Evolutionary conservation across 2,888 invertebrate genomes (phyloP).

Genomic region (Cetonia aurata): DNA sequence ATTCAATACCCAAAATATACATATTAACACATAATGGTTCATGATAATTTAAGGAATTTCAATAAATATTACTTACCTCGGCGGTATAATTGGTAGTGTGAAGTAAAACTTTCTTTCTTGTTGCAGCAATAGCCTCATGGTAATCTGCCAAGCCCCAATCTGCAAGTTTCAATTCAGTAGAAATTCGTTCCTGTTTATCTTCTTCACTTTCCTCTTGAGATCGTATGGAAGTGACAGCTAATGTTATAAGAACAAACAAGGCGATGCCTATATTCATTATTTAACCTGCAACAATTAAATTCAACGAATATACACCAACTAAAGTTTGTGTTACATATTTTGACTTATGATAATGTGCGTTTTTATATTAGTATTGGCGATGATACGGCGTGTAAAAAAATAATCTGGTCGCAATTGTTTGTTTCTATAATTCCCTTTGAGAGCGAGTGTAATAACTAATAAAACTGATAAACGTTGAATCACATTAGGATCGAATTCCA

Average conservation of each 20-base stretch:
- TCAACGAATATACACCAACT: not conserved
- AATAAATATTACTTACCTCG: conserved; percentile 51
- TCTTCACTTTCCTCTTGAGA: conserved; percentile 35
- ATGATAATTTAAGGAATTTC: not conserved
- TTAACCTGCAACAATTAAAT: conserved; percentile 10
- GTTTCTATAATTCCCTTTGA: not conserved
- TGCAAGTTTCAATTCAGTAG: conserved; percentile 64
- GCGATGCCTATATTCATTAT: conserved; percentile 2
- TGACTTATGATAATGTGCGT: too few species aligned
- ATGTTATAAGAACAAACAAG: not conserved
- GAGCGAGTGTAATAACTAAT: not conserved
- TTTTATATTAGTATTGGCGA: not conserved
- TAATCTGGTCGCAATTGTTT: not conserved
- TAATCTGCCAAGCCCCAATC: conserved; percentile 69
- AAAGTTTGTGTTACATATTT: too few species aligned
- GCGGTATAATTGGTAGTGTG: conserved; percentile 54
- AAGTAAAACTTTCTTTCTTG: conserved; percentile 58
- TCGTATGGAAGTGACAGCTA: not conserved
- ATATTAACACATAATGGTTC: not conserved
- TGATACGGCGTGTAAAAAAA: not conserved
- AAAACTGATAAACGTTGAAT: conserved; percentile 4
- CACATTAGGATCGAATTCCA: conserved; percentile 15
- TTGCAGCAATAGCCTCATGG: conserved; percentile 66
- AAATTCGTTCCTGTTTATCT: conserved; percentile 40
- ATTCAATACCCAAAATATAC: too few species aligned